A percentile compares a stretch with the other conserved stretches of the same genome.
Evolutionary conservation across 2,797 vertebrate species (phyloP).

Genomic region (Lacerta viridis): DNA sequence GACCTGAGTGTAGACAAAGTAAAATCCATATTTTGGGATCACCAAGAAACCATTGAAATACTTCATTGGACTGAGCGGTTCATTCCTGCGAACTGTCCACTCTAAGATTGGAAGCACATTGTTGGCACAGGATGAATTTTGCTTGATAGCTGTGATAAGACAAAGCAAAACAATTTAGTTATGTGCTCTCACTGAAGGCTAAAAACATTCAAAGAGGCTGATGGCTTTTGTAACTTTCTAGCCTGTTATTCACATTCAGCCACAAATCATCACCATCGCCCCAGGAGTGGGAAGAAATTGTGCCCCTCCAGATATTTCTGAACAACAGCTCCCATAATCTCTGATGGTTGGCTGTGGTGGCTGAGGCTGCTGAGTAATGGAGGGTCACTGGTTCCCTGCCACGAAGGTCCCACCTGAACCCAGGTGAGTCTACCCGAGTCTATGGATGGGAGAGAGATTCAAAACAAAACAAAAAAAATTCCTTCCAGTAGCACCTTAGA

Average conservation of each 20-base stretch:
- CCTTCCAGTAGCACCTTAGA: too few relatives aligned
- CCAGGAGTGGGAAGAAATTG: too few relatives aligned
- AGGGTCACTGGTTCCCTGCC: background rate
- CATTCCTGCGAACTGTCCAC: background rate
- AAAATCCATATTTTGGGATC: background rate
- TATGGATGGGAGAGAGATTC: background rate
- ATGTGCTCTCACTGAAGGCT: background rate
- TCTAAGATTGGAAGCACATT: background rate
- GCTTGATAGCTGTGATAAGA: background rate
- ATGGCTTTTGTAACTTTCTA: too few relatives aligned
- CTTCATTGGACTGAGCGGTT: background rate
- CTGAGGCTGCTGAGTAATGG: too few relatives aligned
- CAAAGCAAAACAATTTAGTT: background rate
- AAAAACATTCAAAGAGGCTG: background rate
- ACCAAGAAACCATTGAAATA: background rate
- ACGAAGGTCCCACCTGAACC: background rate
- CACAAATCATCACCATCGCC: background rate
- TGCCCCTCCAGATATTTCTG: too few relatives aligned
- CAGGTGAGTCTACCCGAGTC: background rate
- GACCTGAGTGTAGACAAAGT: slow-evolving; percentile 29
- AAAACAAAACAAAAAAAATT: too few relatives aligned
- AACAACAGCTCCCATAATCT: too few relatives aligned
- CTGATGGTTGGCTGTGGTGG: too few relatives aligned
- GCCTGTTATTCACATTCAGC: background rate
- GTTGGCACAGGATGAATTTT: background rate